These are phyloP conservation scores for Falcaria lacertinaria DNA, from an alignment of 2,888 invertebrate genomes.

Conservation along the genomic window DNA sequence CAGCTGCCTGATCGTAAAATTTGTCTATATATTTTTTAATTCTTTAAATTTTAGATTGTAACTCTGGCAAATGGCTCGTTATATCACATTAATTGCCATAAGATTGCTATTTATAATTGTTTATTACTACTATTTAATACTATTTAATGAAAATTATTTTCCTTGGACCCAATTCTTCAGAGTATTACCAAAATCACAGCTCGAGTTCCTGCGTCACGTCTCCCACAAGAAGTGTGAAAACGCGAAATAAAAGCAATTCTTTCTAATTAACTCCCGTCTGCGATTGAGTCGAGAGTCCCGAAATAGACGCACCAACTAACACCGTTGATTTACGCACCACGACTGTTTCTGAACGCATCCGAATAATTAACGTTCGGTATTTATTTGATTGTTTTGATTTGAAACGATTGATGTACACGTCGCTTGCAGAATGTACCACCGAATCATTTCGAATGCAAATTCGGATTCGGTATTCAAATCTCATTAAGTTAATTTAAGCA, in stretches of 20 bases:
- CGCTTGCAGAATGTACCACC: conserved; percentile 28
- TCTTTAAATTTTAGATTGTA: background rate
- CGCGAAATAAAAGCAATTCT: conserved; percentile 79
- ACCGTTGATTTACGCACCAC: conserved; percentile 65
- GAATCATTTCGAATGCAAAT: conserved; percentile 9
- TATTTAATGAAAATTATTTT: conserved; percentile 44
- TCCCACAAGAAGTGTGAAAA: conserved; percentile 63
- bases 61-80: conserved; percentile 21
- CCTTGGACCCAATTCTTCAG: conserved; percentile 47
- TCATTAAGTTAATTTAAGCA: conserved; percentile 21
- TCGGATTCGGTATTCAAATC: conserved; percentile 13
- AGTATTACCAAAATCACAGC: conserved; percentile 52
- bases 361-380: conserved; percentile 70
- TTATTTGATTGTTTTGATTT: conserved; percentile 76
- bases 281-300: conserved; percentile 52
- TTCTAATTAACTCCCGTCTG: conserved; percentile 71
- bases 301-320: conserved; percentile 60
- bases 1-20: conserved; percentile 1
- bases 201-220: conserved; percentile 53
- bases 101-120: conserved; percentile 30
- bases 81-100: conserved; percentile 39
- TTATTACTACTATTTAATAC: conserved; percentile 23
- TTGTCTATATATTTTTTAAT: background rate
- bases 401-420: conserved; percentile 54
- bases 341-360: conserved; percentile 64